These are phyloP conservation scores for Hydrophis major DNA, from an alignment of 2,797 vertebrate species.

Conservation along the genomic window DNA sequence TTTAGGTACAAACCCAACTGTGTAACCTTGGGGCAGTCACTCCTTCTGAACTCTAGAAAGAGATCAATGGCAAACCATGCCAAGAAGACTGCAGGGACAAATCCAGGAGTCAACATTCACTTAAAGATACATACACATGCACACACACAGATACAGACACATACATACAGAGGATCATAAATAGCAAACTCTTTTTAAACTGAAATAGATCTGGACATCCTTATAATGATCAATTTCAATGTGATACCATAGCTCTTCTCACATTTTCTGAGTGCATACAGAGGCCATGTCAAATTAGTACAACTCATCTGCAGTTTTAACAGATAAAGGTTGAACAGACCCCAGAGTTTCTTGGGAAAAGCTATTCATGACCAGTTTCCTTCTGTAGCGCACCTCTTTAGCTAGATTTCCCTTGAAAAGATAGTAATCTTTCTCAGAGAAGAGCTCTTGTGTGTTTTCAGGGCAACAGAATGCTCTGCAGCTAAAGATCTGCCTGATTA, in stretches of 20 bases:
- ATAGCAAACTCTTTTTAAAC: background rate
- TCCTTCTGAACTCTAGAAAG: background rate
- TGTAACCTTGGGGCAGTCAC: background rate
- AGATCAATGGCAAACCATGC: background rate
- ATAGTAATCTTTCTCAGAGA: background rate
- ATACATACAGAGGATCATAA: background rate
- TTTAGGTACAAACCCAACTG: background rate
- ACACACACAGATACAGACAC: background rate
- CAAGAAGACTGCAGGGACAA: background rate
- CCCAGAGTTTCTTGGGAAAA: background rate
- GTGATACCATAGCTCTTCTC: background rate
- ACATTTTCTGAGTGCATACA: conserved; percentile 13
- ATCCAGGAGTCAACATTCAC: background rate
- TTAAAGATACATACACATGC: background rate
- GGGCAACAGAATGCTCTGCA: background rate
- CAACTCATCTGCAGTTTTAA: background rate
- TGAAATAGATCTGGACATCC: conserved; percentile 44
- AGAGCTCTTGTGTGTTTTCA: background rate
- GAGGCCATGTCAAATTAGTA: conserved; percentile 31
- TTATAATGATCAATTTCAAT: background rate
- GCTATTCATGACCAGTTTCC: background rate
- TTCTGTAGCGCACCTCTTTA: background rate
- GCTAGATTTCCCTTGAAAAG: background rate
- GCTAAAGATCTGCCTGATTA: background rate
- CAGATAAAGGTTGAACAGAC: background rate